phyloP scores from a whole-genome alignment of 2,797 vertebrate species.

The Rhynchotus rufescens region DNA sequence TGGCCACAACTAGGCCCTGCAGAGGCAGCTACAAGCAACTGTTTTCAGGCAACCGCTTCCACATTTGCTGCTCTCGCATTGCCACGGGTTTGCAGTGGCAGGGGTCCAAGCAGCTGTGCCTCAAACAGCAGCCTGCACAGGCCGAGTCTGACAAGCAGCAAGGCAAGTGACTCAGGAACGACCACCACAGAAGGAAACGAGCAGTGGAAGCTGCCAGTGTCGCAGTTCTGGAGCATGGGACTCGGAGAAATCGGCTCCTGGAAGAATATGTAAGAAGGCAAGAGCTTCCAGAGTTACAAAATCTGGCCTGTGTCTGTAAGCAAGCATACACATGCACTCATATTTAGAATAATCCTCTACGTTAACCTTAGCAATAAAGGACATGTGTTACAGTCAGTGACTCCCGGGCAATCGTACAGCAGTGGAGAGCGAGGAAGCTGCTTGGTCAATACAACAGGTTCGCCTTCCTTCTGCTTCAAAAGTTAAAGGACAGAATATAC shows the following conservation, averaged over 20 bases:
- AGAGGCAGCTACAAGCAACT: background rate
- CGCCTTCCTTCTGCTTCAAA: background rate
- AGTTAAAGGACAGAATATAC: background rate
- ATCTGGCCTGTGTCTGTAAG: rapidly evolving
- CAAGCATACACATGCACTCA: background rate
- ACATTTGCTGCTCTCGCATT: background rate
- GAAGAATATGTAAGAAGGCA: background rate
- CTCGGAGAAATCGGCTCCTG: background rate
- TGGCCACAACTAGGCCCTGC: background rate
- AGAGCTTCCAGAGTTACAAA: background rate
- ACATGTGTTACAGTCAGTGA: background rate
- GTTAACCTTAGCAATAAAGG: background rate
- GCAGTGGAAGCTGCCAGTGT: background rate
- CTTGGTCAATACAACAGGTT: background rate
- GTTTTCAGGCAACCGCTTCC: background rate
- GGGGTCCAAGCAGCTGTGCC: background rate
- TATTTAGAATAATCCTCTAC: background rate
- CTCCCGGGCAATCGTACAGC: background rate
- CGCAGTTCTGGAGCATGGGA: background rate
- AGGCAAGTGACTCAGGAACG: background rate
- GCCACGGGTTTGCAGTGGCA: background rate
- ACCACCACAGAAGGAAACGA: background rate
- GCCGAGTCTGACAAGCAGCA: background rate
- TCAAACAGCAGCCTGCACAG: background rate
- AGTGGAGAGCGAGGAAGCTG: background rate